Conservation (phyloP, 2,113 vertebrate genomes). For the human (Homo sapiens) region GRCh38 chr3:186403001-186403500, state of each 20-base stretch:
- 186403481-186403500: too few relatives aligned
- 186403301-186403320: not conserved
- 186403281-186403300: not conserved
- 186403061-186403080: constrained; percentile 54
- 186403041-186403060: constrained; percentile 50
- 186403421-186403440: too few relatives aligned
- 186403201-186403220: not conserved
- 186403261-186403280: not conserved
- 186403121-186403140: constrained; percentile 49
- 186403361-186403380: too few relatives aligned
- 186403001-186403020: constrained; percentile 47
- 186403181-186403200: not conserved
- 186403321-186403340: too few relatives aligned
- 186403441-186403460: too few relatives aligned
- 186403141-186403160: constrained; percentile 39
- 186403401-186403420: too few relatives aligned
- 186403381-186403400: too few relatives aligned
- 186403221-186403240: not conserved
- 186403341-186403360: too few relatives aligned
- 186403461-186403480: too few relatives aligned
- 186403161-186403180: not conserved
- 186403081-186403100: constrained; percentile 49
- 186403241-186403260: not conserved
- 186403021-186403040: constrained; percentile 51
- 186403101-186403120: not conserved